Evolutionary conservation across 2,797 vertebrate genomes (phyloP).

Genomic region (Ptychadena robeensis): DNA sequence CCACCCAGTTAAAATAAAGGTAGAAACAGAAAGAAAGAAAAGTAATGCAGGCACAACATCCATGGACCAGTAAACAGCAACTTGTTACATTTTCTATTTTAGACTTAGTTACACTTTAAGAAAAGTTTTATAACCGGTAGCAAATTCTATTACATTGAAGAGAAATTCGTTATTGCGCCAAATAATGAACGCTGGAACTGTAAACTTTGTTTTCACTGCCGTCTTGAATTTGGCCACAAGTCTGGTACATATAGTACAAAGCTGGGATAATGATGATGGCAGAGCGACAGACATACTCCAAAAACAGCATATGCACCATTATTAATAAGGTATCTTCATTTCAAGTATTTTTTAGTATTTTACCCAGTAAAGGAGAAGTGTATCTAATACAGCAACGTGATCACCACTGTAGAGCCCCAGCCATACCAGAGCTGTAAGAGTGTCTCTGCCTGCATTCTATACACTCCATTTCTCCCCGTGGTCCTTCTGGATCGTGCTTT

Average conservation of each 20-base stretch:
- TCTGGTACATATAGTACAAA: background rate
- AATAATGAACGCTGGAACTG: background rate
- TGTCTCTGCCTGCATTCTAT: background rate
- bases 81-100: too few relatives aligned
- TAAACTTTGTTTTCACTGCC: background rate
- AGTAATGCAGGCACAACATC: too few relatives aligned
- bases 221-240: background rate
- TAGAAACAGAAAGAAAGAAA: too few relatives aligned
- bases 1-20: too few relatives aligned
- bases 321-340: background rate
- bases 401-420: background rate
- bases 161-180: background rate
- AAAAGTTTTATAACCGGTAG: background rate
- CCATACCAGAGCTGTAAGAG: background rate
- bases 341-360: background rate
- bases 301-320: background rate
- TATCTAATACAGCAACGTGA: background rate
- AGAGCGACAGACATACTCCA: background rate
- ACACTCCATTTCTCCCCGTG: slow-evolving; percentile 40
- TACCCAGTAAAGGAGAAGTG: background rate
- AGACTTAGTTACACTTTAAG: background rate
- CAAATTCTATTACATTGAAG: background rate
- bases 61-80: too few relatives aligned
- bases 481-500: slow-evolving; percentile 48
- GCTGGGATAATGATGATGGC: slow-evolving; percentile 1